These are phyloP conservation scores for Drosophila parthenogenetica DNA, from an alignment of 2,888 invertebrate genomes.

Conservation along the genomic window DNA sequence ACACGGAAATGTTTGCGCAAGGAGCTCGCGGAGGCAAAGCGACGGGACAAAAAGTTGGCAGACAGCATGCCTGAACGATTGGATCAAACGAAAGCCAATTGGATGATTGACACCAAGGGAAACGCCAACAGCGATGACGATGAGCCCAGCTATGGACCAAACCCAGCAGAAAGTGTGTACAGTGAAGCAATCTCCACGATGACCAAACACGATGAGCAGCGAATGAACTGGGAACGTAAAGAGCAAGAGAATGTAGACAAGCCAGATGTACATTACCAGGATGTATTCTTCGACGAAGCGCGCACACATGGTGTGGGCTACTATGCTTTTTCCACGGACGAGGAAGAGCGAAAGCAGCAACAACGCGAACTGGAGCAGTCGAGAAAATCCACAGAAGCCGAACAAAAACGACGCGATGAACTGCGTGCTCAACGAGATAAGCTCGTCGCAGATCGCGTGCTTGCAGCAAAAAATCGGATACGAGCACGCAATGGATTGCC, in stretches of 20 bases:
- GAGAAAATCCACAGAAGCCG: constrained; percentile 89
- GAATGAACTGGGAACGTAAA: constrained; percentile 95
- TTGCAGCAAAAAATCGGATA: constrained; percentile 91
- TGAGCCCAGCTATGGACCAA: constrained; percentile 80
- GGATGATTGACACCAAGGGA: constrained; percentile 83
- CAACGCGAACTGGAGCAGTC: constrained; percentile 91
- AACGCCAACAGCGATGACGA: constrained; percentile 67
- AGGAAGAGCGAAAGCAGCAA: constrained; percentile 91
- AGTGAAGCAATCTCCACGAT: constrained; percentile 86
- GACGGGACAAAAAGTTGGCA: constrained; percentile 87
- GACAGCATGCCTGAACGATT: constrained; percentile 82
- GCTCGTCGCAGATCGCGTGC: constrained; percentile 89
- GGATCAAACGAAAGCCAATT: constrained; percentile 84
- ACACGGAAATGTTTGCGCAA: constrained; percentile 92
- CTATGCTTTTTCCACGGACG: constrained; percentile 95
- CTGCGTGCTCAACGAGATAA: constrained; percentile 88
- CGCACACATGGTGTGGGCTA: constrained; percentile 96
- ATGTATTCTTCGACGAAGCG: constrained; percentile 96
- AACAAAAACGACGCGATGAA: constrained; percentile 88
- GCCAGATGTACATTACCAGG: constrained; percentile 94
- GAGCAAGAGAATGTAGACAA: constrained; percentile 90
- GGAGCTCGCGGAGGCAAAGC: constrained; percentile 89
- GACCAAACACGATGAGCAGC: constrained; percentile 89
- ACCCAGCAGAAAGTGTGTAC: constrained; percentile 80
- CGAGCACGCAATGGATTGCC: constrained; percentile 90